Evolutionary conservation across 2,888 invertebrate species (phyloP), one percentile per base, ranked within the genome.

Genomic region (Aporophyla lueneburgensis): DNA sequence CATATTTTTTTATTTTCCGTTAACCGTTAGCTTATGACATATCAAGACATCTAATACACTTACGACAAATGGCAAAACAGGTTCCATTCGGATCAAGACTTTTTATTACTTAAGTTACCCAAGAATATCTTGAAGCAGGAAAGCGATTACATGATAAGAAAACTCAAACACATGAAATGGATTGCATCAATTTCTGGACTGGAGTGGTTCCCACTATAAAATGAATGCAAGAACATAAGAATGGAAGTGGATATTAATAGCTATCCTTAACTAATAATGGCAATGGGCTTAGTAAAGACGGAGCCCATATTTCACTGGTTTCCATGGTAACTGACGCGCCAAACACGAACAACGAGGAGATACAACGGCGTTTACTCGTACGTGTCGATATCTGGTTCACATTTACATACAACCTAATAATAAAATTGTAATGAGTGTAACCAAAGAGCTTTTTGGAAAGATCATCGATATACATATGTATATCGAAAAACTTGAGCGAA

Each of bases 241-340:
- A 91, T 90, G 89, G 84, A 84, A 88, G 88, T 90, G 90, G 80
- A 92, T 94, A 94, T 94, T 91, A 94, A 95, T 93, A 92, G 93
- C 90, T 93, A 95, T 95, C 94, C 94, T 94, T 93, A 89, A 92
- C 92, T 95, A 94, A 95, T 95, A 95, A 93, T 93, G 89, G 93
- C 92, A 92, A 93, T 93, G 92, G 93, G 91, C 91, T 92, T 90
- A 90, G 91, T 91, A 92, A 93, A 94, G 95, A 94, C 95, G 91
- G 92, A 87, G 91, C 89, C 93, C 93, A 96, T 96, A 96, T 94
- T 95, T 95, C 95, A 96, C 93, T 87, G 88, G 96, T 96, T 90
- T 91, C 92, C 91, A 93, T 94, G 92, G 93, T 87, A 93, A 96
- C 95, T 78, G 88, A 87, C 91, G 92, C 89, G 90, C 94, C 95